A percentile compares a stretch with the other conserved stretches of the same genome.
These are phyloP conservation scores for Kryphioiulus occultus DNA, from an alignment of 2,888 invertebrate species.

Conservation along the genomic window DNA sequence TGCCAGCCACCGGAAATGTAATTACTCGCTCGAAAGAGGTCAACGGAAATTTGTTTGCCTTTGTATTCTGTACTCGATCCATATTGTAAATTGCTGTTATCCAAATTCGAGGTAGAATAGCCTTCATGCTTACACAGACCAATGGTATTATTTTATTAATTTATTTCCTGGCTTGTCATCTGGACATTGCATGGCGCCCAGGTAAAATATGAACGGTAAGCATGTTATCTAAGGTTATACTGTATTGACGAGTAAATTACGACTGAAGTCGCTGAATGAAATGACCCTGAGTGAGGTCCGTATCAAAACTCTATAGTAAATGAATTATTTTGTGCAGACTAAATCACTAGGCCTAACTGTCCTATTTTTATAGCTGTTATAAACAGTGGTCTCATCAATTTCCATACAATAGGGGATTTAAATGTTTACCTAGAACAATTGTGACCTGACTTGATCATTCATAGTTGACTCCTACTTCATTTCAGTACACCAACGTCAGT, in stretches of 20 bases:
- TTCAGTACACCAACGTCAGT: not conserved
- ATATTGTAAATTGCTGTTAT: not conserved
- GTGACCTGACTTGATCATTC: not conserved
- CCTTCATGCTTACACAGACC: not conserved
- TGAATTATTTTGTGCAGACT: not conserved
- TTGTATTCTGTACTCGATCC: not conserved
- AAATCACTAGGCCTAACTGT: constrained; percentile 1
- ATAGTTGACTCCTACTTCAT: not conserved
- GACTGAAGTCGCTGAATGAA: not conserved
- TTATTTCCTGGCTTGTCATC: not conserved
- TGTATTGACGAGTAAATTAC: no score
- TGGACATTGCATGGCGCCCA: not conserved
- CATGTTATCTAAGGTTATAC: not conserved
- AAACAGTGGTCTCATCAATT: not conserved
- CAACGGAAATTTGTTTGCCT: not conserved
- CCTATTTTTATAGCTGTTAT: not conserved
- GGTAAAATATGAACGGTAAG: not conserved
- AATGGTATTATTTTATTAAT: not conserved
- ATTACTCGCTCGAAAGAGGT: not conserved
- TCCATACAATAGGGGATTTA: constrained; percentile 1
- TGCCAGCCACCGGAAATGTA: not conserved
- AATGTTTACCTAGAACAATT: constrained; percentile 1
- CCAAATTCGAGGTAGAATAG: not conserved
- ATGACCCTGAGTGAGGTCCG: not conserved
- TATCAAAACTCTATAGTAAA: not conserved